These are phyloP conservation scores for Geopemphigus sp. DNA, from an alignment of 1,140 invertebrate genomes.

Conservation along the genomic window DNA sequence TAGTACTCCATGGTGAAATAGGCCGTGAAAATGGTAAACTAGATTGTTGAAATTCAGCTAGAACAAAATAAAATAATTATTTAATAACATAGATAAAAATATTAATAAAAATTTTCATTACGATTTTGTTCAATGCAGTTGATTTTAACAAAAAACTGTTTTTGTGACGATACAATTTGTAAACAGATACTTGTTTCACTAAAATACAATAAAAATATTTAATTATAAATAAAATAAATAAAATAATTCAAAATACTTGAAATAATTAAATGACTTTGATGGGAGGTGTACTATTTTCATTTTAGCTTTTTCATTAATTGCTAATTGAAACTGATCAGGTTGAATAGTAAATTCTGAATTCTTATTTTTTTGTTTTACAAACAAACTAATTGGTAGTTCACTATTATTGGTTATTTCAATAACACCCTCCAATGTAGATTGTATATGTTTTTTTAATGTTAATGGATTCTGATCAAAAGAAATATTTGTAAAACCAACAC, in stretches of 20 bases:
- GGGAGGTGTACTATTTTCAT: not conserved
- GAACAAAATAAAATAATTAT: not conserved
- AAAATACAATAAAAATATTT: not conserved
- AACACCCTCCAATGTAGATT: not conserved
- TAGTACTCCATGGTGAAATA: conserved; percentile 45
- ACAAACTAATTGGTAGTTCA: conserved; percentile 16
- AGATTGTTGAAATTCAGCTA: conserved; percentile 12
- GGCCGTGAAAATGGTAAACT: conserved; percentile 20
- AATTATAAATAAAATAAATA: not conserved
- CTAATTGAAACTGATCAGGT: conserved; percentile 29
- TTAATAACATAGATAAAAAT: not conserved
- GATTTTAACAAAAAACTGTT: conserved; percentile 23
- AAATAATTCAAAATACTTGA: conserved; percentile 13
- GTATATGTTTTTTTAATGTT: conserved; percentile 19
- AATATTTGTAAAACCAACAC: conserved; percentile 17
- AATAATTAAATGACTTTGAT: not conserved
- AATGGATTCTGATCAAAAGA: conserved; percentile 45
- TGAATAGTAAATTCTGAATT: conserved; percentile 4
- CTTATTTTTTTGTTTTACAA: not conserved
- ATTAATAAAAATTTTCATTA: conserved; percentile 1
- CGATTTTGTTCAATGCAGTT: conserved; percentile 9
- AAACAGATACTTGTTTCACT: conserved; percentile 26
- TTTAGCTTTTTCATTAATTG: conserved; percentile 19
- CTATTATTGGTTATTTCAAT: conserved; percentile 30
- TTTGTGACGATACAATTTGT: conserved; percentile 36